phyloP scores from a whole-genome alignment of 2,888 invertebrate species.

The Hypena proboscidalis region DNA sequence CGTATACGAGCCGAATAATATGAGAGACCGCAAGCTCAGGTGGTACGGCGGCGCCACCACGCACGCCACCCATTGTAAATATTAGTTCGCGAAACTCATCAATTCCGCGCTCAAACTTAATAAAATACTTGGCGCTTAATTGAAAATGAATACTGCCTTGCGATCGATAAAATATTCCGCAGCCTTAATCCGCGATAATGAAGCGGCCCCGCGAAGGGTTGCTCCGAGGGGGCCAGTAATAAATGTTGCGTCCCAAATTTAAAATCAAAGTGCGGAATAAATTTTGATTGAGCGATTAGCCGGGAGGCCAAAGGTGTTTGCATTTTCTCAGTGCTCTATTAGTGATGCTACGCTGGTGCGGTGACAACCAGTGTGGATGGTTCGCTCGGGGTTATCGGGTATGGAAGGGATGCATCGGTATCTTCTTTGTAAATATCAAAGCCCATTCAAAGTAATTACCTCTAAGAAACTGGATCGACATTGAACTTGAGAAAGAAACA shows the following conservation, averaged over 20 bases:
- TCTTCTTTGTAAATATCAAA: too few relatives aligned
- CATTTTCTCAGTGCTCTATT: constrained; percentile 68
- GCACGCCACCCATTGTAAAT: constrained; percentile 80
- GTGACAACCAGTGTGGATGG: constrained; percentile 41
- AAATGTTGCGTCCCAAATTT: constrained; percentile 85
- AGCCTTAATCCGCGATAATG: constrained; percentile 85
- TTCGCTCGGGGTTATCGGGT: constrained; percentile 29
- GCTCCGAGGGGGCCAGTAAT: constrained; percentile 80
- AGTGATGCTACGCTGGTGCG: constrained; percentile 51
- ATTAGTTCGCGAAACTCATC: constrained; percentile 85
- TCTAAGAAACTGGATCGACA: too few relatives aligned
- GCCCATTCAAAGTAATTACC: too few relatives aligned
- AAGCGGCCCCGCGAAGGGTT: constrained; percentile 80
- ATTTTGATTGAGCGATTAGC: constrained; percentile 86
- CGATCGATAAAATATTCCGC: constrained; percentile 85
- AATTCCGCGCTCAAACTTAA: constrained; percentile 83
- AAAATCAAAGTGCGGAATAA: constrained; percentile 86
- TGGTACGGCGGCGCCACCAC: constrained; percentile 54
- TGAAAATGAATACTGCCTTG: constrained; percentile 84
- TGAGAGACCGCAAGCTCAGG: constrained; percentile 56
- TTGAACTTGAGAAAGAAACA: too few relatives aligned
- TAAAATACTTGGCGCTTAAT: constrained; percentile 85
- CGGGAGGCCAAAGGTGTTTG: constrained; percentile 73
- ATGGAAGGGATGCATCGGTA: not conserved
- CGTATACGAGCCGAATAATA: constrained; percentile 39